Conservation (phyloP, 2,888 invertebrate genomes). For the Watsonalla cultraria region DNA sequence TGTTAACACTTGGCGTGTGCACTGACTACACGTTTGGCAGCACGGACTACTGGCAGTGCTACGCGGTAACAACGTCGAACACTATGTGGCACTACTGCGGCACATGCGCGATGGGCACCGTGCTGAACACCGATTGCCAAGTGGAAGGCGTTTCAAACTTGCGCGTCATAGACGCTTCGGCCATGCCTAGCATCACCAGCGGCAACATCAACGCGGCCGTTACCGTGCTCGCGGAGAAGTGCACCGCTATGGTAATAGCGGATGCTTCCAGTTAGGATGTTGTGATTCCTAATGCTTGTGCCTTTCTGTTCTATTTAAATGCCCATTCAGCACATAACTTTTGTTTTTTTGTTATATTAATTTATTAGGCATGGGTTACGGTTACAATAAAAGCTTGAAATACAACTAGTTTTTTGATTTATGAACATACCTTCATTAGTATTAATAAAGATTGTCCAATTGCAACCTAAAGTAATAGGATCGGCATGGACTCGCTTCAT, state of each 20-base stretch:
- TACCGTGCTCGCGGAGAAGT: not conserved
- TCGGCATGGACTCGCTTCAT: too few relatives aligned
- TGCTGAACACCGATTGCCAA: slow-evolving; percentile 80
- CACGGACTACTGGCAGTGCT: slow-evolving; percentile 83
- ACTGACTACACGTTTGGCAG: slow-evolving; percentile 30
- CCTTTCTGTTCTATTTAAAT: too few relatives aligned
- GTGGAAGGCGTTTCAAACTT: slow-evolving; percentile 81
- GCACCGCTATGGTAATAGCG: not conserved
- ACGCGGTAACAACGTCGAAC: slow-evolving; percentile 79
- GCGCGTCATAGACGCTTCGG: slow-evolving; percentile 84
- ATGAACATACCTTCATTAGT: too few relatives aligned
- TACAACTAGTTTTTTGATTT: too few relatives aligned
- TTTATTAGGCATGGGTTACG: too few relatives aligned
- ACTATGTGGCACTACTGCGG: slow-evolving; percentile 84
- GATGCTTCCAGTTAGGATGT: too few relatives aligned
- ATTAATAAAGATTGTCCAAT: too few relatives aligned
- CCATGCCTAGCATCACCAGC: slow-evolving; percentile 80
- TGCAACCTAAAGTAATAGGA: too few relatives aligned
- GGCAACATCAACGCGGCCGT: not conserved
- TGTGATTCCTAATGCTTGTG: too few relatives aligned
- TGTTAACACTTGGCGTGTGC: slow-evolving; percentile 25
- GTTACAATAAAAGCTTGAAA: too few relatives aligned
- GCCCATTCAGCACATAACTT: too few relatives aligned
- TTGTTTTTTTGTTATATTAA: too few relatives aligned
- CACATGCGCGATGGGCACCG: slow-evolving; percentile 86